Evolutionary conservation across 2,113 vertebrate species (phyloP).

Genomic region (Pedionomus torquatus): DNA sequence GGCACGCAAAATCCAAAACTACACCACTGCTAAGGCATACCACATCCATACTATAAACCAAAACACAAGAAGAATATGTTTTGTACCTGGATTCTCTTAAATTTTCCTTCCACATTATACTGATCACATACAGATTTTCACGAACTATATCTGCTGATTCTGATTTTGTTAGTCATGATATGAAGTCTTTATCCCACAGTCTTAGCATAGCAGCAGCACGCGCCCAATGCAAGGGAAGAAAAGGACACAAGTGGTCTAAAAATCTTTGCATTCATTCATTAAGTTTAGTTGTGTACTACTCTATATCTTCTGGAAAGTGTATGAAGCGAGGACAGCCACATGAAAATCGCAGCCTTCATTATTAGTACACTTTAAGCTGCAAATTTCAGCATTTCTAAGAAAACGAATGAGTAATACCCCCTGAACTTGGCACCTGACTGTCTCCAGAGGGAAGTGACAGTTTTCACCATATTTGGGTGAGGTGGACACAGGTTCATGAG

Average conservation of each 20-base stretch:
- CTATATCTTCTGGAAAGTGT: neutral
- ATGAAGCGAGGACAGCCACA: neutral
- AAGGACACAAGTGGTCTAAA: neutral
- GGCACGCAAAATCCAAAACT: neutral
- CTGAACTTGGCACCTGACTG: neutral
- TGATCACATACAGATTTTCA: neutral
- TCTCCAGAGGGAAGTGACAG: neutral
- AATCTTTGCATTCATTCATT: neutral
- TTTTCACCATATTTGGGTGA: neutral
- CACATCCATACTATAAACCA: neutral
- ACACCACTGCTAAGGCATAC: neutral
- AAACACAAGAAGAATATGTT: neutral
- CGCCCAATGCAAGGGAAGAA: neutral
- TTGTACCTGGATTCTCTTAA: neutral
- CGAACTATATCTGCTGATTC: neutral
- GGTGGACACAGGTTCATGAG: neutral
- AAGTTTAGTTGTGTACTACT: neutral
- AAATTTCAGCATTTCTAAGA: neutral
- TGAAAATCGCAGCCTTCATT: neutral
- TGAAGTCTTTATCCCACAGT: neutral
- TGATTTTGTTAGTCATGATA: neutral
- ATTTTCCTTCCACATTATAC: neutral
- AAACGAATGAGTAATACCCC: neutral
- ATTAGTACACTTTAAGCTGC: neutral
- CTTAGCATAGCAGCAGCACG: neutral